Conservation (phyloP, 2,797 vertebrate species). For the Spheniscus humboldti region DNA sequence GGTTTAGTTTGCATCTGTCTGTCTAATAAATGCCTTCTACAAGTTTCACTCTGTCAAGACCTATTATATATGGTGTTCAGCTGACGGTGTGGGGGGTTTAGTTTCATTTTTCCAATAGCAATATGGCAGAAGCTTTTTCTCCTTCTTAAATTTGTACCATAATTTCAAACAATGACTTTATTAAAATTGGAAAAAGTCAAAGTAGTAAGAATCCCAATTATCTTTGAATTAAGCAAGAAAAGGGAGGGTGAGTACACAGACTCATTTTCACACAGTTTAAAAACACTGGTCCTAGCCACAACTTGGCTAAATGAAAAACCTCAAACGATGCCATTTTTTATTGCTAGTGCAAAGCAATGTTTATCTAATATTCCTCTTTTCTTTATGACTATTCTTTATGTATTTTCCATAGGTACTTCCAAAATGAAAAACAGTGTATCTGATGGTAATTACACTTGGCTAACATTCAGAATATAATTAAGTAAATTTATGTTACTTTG, state of each 20-base stretch:
- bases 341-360: background rate
- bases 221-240: background rate
- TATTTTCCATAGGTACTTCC: background rate
- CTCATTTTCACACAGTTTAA: background rate
- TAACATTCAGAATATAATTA: background rate
- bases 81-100: background rate
- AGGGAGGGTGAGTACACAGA: background rate
- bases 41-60: background rate
- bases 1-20: background rate
- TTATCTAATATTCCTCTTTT: background rate
- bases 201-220: background rate
- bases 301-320: background rate
- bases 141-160: background rate
- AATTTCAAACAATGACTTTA: background rate
- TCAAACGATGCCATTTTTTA: background rate
- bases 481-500: background rate
- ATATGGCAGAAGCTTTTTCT: background rate
- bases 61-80: background rate
- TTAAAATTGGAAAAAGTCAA: background rate
- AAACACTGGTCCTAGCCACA: background rate
- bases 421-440: background rate
- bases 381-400: background rate
- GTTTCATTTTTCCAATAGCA: constrained; percentile 3
- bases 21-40: background rate
- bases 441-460: background rate